These are phyloP conservation scores for Rhagologus leucostigma DNA, from an alignment of 2,113 vertebrate genomes.

Conservation along the genomic window DNA sequence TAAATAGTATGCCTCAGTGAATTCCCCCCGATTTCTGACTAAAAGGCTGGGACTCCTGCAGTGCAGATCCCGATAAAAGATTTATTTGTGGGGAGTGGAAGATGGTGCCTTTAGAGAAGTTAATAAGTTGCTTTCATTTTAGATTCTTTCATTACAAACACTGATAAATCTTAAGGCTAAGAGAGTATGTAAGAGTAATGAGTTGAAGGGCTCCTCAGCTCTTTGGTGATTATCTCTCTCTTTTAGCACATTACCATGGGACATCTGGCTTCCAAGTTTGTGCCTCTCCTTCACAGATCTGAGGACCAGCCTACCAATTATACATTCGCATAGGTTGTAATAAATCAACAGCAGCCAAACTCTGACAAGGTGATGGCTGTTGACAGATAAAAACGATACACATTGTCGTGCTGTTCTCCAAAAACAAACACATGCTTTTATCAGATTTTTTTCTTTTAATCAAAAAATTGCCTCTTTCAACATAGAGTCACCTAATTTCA, in stretches of 20 bases:
- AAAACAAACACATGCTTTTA: constrained; percentile 70
- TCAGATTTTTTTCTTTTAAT: constrained; percentile 70
- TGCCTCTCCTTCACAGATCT: constrained; percentile 43
- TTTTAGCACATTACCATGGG: constrained; percentile 15
- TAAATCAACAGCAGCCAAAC: constrained; percentile 71
- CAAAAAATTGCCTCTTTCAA: constrained; percentile 69
- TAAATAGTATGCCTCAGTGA: not conserved
- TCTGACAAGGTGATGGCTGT: constrained; percentile 72
- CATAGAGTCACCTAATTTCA: constrained; percentile 62
- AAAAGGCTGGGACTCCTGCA: constrained; percentile 2
- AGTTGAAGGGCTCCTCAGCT: constrained; percentile 44
- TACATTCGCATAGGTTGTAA: constrained; percentile 65
- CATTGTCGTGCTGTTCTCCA: constrained; percentile 46
- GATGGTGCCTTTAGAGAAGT: constrained; percentile 35
- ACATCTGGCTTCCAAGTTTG: constrained; percentile 63
- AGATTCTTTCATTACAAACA: constrained; percentile 59
- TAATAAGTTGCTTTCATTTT: constrained; percentile 43
- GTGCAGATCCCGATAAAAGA: constrained; percentile 33
- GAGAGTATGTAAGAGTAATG: constrained; percentile 44
- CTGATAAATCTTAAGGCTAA: constrained; percentile 67
- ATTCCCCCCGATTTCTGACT: not conserved
- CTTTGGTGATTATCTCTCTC: constrained; percentile 64
- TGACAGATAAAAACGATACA: constrained; percentile 71
- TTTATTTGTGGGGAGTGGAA: constrained; percentile 33
- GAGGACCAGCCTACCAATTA: constrained; percentile 67